These are phyloP conservation scores for Leptodactylus fuscus DNA, from an alignment of 2,113 vertebrate species.

Conservation along the genomic window DNA sequence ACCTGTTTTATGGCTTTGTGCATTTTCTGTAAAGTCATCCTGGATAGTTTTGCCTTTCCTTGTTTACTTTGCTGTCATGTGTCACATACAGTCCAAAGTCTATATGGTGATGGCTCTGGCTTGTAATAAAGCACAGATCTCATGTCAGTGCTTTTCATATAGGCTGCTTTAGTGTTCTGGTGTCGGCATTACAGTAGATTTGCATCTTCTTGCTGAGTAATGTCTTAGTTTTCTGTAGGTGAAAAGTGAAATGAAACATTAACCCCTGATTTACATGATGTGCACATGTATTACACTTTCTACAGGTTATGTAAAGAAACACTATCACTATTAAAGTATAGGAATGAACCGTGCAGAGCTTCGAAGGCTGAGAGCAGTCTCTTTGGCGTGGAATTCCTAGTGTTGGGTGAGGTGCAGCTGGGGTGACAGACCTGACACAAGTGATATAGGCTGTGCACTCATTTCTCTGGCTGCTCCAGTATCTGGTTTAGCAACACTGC, in stretches of 20 bases:
- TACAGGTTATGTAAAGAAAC: no score
- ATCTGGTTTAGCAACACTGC: no score
- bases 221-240: background rate
- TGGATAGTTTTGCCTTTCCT: background rate
- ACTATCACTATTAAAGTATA: no score
- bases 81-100: background rate
- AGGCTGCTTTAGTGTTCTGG: background rate
- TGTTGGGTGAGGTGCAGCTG: no score
- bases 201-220: background rate
- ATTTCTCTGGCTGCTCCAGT: no score
- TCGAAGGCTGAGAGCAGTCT: no score
- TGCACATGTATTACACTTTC: no score
- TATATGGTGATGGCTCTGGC: slow-evolving; percentile 9
- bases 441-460: no score
- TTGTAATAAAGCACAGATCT: background rate
- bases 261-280: background rate
- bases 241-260: background rate
- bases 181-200: background rate
- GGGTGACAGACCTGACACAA: no score
- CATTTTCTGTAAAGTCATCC: background rate
- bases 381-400: no score
- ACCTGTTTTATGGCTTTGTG: no score
- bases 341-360: no score
- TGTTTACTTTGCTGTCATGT: slow-evolving; percentile 7
- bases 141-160: slow-evolving; percentile 15